A percentile compares a stretch with the other conserved stretches of the same genome.
phyloP scores from a whole-genome alignment of 2,113 vertebrate species.

The Tachycineta bicolor region DNA sequence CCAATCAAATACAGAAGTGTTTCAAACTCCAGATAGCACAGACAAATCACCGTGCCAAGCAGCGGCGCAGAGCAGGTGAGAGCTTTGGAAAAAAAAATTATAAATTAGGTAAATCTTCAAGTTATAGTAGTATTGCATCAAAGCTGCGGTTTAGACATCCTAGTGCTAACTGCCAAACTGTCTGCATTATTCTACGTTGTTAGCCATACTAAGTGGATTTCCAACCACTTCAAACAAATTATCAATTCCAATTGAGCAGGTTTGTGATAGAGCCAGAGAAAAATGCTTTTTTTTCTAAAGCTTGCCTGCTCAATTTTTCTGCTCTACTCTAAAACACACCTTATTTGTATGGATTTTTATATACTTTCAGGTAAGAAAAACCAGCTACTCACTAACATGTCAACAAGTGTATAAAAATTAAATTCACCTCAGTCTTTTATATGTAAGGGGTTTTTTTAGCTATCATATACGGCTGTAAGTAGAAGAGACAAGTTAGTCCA shows the following conservation, averaged over 20 bases:
- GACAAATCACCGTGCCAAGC: not conserved
- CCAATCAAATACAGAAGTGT: slow-evolving; percentile 48
- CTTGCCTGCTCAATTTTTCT: not conserved
- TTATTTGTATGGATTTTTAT: not conserved
- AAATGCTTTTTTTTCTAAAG: not conserved
- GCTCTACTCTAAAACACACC: not conserved
- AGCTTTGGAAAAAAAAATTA: not conserved
- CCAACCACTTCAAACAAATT: slow-evolving; percentile 25
- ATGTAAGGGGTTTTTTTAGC: slow-evolving; percentile 38
- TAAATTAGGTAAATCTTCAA: slow-evolving; percentile 17
- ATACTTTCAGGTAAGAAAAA: not conserved
- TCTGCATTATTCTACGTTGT: not conserved
- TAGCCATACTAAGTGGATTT: not conserved
- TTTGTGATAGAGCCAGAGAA: not conserved
- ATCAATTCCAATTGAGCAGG: not conserved
- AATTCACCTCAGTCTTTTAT: slow-evolving; percentile 9
- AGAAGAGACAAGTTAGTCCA: slow-evolving; percentile 83
- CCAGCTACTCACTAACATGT: slow-evolving; percentile 21
- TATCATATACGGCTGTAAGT: slow-evolving; percentile 50
- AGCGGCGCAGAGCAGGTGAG: accelerated
- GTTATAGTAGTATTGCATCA: not conserved
- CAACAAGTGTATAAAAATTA: not conserved
- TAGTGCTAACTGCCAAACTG: not conserved
- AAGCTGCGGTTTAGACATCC: not conserved
- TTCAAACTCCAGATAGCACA: not conserved